Percentiles rank a stretch among this genome's conserved stretches.
These are phyloP conservation scores for Tetragonula clypearis DNA, from an alignment of 1,140 invertebrate species.

Conservation along the genomic window DNA sequence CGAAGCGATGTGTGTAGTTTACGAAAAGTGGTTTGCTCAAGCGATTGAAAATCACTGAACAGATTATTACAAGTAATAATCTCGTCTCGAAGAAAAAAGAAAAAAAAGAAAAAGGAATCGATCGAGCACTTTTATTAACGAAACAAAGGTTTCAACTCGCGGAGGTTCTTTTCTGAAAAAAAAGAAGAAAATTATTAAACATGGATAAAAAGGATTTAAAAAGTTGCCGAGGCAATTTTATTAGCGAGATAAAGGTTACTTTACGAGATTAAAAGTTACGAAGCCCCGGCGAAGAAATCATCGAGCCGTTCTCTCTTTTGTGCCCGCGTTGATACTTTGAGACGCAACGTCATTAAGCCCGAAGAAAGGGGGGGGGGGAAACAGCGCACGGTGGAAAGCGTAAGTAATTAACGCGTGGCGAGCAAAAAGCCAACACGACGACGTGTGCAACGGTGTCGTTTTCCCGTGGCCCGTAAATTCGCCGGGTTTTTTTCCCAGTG, in stretches of 20 bases:
- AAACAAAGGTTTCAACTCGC: neutral
- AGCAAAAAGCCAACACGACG: slow-evolving; percentile 21
- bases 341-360: neutral
- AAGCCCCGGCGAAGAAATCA: neutral
- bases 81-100: too few relatives aligned
- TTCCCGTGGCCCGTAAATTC: slow-evolving; percentile 31
- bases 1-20: too few relatives aligned
- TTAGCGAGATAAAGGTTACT: neutral
- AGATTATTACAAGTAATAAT: too few relatives aligned
- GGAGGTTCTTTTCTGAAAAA: too few relatives aligned
- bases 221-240: neutral
- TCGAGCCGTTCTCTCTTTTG: neutral
- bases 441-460: neutral
- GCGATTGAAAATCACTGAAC: too few relatives aligned
- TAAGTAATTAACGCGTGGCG: slow-evolving; percentile 50
- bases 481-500: slow-evolving; percentile 2
- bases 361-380: neutral
- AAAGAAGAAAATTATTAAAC: too few relatives aligned
- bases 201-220: too few relatives aligned
- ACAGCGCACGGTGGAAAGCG: neutral
- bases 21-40: too few relatives aligned
- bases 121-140: neutral
- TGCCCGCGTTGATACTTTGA: neutral
- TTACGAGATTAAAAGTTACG: neutral
- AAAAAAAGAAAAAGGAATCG: neutral